phyloP scores from a whole-genome alignment of 64 coral and sea anemone genomes.

The Actinia equina region DNA sequence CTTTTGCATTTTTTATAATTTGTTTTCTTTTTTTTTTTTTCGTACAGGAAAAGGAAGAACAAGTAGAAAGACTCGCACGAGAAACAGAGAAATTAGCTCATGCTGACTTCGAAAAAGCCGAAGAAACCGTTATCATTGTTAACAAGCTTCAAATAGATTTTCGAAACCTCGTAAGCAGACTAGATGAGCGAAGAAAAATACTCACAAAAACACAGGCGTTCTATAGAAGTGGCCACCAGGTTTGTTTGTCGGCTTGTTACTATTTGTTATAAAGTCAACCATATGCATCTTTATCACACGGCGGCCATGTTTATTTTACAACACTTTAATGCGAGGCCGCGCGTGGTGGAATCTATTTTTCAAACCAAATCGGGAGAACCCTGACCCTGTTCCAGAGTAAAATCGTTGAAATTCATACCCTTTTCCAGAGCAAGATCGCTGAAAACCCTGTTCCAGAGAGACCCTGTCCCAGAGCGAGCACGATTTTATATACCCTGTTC shows the following conservation, averaged over 20 bases:
- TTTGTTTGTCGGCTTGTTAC: constrained; percentile 16
- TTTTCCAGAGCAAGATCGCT: too few species aligned
- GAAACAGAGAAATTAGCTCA: constrained; percentile 87
- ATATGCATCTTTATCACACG: too few species aligned
- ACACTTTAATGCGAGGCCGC: too few species aligned
- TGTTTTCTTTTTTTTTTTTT: not conserved
- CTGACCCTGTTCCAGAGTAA: too few species aligned
- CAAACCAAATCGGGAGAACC: too few species aligned
- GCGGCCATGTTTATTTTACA: too few species aligned
- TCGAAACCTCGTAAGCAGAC: constrained; percentile 50
- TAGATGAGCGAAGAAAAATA: constrained; percentile 71
- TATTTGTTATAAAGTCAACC: not conserved
- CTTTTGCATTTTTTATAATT: not conserved
- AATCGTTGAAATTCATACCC: too few species aligned
- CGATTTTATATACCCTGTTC: too few species aligned
- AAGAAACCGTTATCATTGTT: constrained; percentile 51
- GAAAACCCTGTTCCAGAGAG: too few species aligned
- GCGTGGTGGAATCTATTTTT: too few species aligned
- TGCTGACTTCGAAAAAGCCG: constrained; percentile 52
- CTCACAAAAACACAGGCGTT: constrained; percentile 73
- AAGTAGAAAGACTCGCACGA: constrained; percentile 53
- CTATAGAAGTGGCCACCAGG: constrained; percentile 66
- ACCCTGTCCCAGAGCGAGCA: too few species aligned
- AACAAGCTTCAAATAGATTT: constrained; percentile 69
- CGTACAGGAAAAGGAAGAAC: constrained; percentile 78